phyloP scores from a whole-genome alignment of 92 coral and sea anemone species.

The Bergia puertoricense region DNA sequence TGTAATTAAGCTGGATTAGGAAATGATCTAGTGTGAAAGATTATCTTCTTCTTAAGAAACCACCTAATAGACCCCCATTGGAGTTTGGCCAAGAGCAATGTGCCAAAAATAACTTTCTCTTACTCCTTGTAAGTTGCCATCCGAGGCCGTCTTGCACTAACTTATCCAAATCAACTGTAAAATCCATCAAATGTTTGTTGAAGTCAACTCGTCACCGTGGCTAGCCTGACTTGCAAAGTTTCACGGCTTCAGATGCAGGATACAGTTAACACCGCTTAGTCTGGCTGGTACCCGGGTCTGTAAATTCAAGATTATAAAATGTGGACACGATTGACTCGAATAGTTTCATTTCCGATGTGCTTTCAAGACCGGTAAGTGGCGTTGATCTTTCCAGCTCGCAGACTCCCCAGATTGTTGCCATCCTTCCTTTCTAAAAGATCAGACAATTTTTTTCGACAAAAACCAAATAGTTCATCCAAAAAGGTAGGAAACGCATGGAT shows the following conservation, averaged over 20 bases:
- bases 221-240: background rate
- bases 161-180: background rate
- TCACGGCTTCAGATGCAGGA: background rate
- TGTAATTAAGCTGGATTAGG: conserved; percentile 32
- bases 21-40: conserved; percentile 26
- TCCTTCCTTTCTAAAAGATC: background rate
- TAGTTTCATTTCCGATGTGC: conserved; percentile 23
- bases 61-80: conserved; percentile 28
- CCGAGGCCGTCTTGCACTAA: background rate
- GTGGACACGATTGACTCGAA: conserved; percentile 1
- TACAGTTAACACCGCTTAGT: background rate
- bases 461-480: background rate
- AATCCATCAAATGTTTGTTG: background rate
- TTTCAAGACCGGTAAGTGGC: background rate
- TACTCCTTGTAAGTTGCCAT: background rate
- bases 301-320: background rate
- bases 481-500: background rate
- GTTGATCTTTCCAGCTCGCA: background rate
- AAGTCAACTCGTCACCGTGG: background rate
- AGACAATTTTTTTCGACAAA: background rate
- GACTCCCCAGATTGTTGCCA: background rate
- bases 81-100: background rate
- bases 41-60: conserved; percentile 9
- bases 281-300: no score
- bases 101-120: background rate